Percentiles rank a stretch among this genome's conserved stretches.
Conservation (phyloP, 1,140 invertebrate species). For the Calliphora vicina region DNA sequence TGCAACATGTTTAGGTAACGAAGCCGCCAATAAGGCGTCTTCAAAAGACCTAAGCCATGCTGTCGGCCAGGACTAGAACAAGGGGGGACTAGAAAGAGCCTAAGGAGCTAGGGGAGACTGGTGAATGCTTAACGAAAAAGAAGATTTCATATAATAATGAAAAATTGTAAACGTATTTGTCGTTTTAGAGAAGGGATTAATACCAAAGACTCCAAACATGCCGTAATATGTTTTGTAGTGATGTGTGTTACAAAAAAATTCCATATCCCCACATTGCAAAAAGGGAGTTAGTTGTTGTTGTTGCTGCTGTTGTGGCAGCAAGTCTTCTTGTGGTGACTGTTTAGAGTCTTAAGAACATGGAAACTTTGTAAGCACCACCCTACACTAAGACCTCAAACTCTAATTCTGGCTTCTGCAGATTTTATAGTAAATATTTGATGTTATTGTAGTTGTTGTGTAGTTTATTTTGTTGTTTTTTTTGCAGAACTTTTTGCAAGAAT, state of each 20-base stretch:
- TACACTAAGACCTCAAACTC: background rate
- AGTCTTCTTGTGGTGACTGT: background rate
- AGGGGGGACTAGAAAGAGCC: background rate
- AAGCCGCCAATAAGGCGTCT: constrained; percentile 33
- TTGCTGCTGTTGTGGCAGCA: background rate
- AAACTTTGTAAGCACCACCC: constrained; percentile 7
- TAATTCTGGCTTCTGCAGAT: background rate
- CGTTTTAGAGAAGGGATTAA: constrained; percentile 12
- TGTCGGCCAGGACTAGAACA: background rate
- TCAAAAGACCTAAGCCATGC: constrained; percentile 10
- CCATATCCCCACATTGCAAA: background rate
- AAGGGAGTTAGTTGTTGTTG: background rate
- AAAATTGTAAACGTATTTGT: constrained; percentile 14
- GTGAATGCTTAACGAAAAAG: background rate
- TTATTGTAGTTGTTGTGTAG: background rate
- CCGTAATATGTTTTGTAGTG: background rate
- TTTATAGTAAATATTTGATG: background rate
- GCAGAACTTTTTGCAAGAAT: background rate
- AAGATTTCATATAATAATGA: background rate
- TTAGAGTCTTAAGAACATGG: background rate
- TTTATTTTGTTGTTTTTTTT: background rate
- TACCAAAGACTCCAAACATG: constrained; percentile 4
- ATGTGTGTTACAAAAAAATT: constrained; percentile 6
- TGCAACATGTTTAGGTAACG: constrained; percentile 7
- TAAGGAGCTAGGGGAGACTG: background rate